Base-by-base conservation (phyloP, 2,797 vertebrate species). In the Sphenodon punctatus region DNA sequence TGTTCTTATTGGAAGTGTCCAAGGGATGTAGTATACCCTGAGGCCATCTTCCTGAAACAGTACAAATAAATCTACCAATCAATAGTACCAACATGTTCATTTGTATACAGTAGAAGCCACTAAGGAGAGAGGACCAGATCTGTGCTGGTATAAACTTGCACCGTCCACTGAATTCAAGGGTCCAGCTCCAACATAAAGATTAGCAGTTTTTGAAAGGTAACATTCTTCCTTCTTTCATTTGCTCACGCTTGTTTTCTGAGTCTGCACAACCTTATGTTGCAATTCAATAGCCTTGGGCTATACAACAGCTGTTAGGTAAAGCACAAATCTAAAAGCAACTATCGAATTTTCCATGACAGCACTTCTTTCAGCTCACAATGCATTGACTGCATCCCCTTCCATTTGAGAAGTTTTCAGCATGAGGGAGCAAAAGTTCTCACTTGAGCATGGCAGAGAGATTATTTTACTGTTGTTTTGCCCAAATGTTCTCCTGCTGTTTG, bases 401-500 rank as follows among this genome's bases (percentile, higher is more conserved):
- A 2, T 75, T 63, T 23, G 51, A 9, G 14, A 9, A 48, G 17
- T n/a, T 56, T 48, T 2, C 41, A 48, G 78, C 46, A 82, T 34
- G 58, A 68, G 41, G 19, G 38, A 76, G 32, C 36, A 67, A 38
- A 49, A 56, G 64, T 78, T 45, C 49, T 53, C 61, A 25, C 65
- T 63, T 53, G 1, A 0, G 38, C 61, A 67, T 58, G 58, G 36
- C 39, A 67, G 70, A 73, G 70, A 84, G 88, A 74, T 88, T 75
- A 49, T 83, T 68, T 83, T 79, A 51, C 60, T 67, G 38, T 58
- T 49, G 79, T 87, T 84, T 89, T 55, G 61, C 46, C 36, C 63
- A 55, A 56, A 43, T 68, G n/a, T 76, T 77, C 84, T 80, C 38
- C 81, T 92, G 83, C 88, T 82, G 88, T 77, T 92, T 82, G 88